Evolutionary conservation across 2,888 invertebrate genomes (phyloP).

Genomic region (Acronicta alni): DNA sequence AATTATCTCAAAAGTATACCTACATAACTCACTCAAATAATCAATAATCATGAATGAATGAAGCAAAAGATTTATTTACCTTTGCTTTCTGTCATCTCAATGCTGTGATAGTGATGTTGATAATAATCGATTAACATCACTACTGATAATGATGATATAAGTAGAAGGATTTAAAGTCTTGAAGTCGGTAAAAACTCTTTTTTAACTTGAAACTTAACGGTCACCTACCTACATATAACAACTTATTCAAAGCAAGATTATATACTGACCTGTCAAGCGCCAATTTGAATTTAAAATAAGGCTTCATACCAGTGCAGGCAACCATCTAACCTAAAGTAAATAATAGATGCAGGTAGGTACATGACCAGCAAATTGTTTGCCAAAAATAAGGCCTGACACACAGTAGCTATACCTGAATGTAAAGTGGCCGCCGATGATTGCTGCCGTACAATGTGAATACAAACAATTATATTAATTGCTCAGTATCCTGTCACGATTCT

Average conservation of each 20-base stretch:
- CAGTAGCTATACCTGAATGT: constrained; percentile 31
- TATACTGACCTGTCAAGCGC: neutral
- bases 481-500: constrained; percentile 43
- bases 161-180: too few relatives aligned
- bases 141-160: too few relatives aligned
- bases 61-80: too few relatives aligned
- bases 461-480: constrained; percentile 54
- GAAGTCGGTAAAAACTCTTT: too few relatives aligned
- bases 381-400: constrained; percentile 42
- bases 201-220: too few relatives aligned
- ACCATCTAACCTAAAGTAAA: constrained; percentile 15
- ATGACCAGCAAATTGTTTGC: constrained; percentile 32
- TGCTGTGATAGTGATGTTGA: too few relatives aligned
- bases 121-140: too few relatives aligned
- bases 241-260: neutral
- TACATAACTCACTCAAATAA: too few relatives aligned
- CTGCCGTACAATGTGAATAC: constrained; percentile 44
- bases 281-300: constrained; percentile 10
- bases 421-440: constrained; percentile 47
- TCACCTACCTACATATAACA: too few relatives aligned
- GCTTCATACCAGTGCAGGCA: constrained; percentile 15
- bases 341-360: constrained; percentile 27
- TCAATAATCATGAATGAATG: too few relatives aligned
- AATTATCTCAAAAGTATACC: too few relatives aligned
- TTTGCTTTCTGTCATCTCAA: too few relatives aligned